Conservation (phyloP, 2,113 vertebrate genomes). For the Vicugna pacos region DNA sequence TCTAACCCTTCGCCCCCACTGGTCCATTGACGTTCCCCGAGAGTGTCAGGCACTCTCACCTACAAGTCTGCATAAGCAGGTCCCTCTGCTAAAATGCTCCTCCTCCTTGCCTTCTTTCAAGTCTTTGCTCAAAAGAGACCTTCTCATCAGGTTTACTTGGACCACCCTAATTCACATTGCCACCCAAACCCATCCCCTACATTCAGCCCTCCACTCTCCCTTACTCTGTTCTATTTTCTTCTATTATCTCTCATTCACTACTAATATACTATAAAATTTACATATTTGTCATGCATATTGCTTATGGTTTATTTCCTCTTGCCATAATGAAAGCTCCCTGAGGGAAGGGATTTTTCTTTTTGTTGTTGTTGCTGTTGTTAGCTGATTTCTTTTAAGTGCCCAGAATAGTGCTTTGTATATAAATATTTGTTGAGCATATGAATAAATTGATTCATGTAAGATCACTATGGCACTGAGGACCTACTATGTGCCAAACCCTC, state of each 20-base stretch:
- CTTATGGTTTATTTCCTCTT: conserved; percentile 4
- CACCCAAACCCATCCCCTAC: background rate
- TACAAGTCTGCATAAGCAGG: background rate
- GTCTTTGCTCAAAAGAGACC: background rate
- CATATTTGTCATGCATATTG: background rate
- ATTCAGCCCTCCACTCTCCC: background rate
- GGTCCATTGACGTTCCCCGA: background rate
- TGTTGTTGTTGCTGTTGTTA: background rate
- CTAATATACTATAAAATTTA: background rate
- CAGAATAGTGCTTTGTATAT: background rate
- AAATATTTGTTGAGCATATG: background rate
- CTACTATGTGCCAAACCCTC: background rate
- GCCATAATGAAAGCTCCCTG: background rate
- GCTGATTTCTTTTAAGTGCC: background rate
- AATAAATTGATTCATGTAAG: background rate
- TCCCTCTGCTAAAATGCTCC: background rate
- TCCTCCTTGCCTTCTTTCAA: background rate
- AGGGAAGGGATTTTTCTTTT: background rate
- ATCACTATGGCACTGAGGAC: background rate
- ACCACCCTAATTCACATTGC: background rate
- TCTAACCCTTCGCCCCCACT: background rate
- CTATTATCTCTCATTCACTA: background rate
- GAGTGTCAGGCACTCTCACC: background rate
- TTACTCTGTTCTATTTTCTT: background rate
- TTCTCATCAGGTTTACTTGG: background rate